A percentile compares a stretch with the other conserved stretches of the same genome.
phyloP scores from a whole-genome alignment of 1,140 invertebrate species.

The Lysiphlebus fabarum region DNA sequence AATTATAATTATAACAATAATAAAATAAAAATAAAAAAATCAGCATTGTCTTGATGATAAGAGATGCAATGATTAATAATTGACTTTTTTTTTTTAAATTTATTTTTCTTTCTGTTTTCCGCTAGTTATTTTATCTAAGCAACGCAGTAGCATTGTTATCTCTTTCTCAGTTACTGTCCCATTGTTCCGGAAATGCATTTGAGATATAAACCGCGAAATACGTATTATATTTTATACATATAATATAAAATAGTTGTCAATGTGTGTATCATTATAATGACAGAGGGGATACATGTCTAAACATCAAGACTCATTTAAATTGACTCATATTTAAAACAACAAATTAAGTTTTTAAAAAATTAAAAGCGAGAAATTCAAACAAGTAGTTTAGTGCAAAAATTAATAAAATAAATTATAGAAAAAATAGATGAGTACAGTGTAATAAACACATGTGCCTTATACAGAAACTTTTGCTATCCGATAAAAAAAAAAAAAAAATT shows the following conservation, averaged over 20 bases:
- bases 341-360: constrained; percentile 12
- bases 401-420: too few species aligned
- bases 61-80: too few species aligned
- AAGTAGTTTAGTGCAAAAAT: too few species aligned
- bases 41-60: too few species aligned
- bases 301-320: constrained; percentile 13
- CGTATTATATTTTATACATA: too few species aligned
- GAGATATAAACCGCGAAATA: constrained; percentile 18
- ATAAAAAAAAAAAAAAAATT: not conserved
- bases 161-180: constrained; percentile 32
- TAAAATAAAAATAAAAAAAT: too few species aligned
- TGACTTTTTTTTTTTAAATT: not conserved
- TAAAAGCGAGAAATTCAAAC: not conserved
- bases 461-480: constrained; percentile 15
- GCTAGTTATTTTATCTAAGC: constrained; percentile 23
- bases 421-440: not conserved
- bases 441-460: constrained; percentile 30
- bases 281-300: constrained; percentile 27
- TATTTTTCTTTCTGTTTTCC: constrained; percentile 2
- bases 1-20: too few species aligned
- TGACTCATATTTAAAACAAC: constrained; percentile 11
- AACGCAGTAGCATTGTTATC: constrained; percentile 30
- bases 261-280: not conserved
- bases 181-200: constrained; percentile 47
- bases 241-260: too few species aligned